Percentiles rank a stretch among this genome's conserved stretches.
These are phyloP conservation scores for Varecia variegata DNA, from an alignment of 2,797 vertebrate species.

Conservation along the genomic window DNA sequence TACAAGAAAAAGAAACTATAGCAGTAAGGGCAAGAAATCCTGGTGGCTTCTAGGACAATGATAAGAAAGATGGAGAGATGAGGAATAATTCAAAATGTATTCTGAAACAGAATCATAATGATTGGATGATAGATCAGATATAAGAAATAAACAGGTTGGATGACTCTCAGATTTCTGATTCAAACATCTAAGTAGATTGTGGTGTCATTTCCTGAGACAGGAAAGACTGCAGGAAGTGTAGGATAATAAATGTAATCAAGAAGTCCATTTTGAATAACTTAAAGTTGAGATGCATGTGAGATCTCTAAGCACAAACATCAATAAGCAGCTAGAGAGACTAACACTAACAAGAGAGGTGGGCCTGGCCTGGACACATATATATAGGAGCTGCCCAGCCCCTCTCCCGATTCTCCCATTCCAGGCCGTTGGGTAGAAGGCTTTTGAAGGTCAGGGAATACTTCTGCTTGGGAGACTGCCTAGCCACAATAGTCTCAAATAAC, in stretches of 20 bases:
- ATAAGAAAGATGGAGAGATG: background rate
- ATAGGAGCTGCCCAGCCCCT: background rate
- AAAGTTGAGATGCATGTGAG: background rate
- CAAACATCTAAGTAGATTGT: background rate
- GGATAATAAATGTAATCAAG: background rate
- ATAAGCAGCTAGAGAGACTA: background rate
- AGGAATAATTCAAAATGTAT: background rate
- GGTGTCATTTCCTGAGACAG: background rate
- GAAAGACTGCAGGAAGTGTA: background rate
- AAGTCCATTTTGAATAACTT: background rate
- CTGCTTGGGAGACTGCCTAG: background rate
- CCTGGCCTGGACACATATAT: background rate
- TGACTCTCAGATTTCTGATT: background rate
- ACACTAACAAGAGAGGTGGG: background rate
- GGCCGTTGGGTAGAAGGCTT: background rate
- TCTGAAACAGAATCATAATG: background rate
- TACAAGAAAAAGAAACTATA: background rate
- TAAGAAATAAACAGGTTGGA: background rate
- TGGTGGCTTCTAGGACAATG: background rate
- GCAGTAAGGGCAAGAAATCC: background rate
- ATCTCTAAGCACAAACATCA: background rate
- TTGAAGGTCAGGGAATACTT: background rate
- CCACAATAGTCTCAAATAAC: background rate
- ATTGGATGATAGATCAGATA: background rate
- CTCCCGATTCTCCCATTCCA: background rate